A percentile compares a stretch with the other conserved stretches of the same genome.
These are phyloP conservation scores for Denticeps clupeoides DNA, from an alignment of 2,797 vertebrate genomes.

Conservation along the genomic window DNA sequence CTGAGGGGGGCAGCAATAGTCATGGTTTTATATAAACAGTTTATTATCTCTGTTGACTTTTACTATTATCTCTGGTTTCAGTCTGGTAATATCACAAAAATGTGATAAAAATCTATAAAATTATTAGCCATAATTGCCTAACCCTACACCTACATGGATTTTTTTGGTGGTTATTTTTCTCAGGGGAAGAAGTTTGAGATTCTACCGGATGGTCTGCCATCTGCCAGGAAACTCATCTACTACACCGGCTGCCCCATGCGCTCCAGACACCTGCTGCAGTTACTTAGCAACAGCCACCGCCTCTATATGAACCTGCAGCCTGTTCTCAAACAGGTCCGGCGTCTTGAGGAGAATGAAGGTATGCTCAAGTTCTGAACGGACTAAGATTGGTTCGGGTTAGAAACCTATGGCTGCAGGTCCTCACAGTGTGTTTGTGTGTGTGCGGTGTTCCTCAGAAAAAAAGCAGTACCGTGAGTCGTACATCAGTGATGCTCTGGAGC, in stretches of 20 bases:
- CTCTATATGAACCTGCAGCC: constrained; percentile 98
- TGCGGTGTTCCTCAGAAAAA: constrained; percentile 68
- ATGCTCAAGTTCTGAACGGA: no score
- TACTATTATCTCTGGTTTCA: no score
- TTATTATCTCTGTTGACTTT: no score
- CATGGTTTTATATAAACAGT: no score
- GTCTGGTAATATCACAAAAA: no score
- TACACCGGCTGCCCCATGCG: constrained; percentile 89
- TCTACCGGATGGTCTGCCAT: constrained; percentile 88
- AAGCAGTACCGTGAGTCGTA: constrained; percentile 98
- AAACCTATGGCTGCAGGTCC: no score
- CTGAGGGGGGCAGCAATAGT: no score
- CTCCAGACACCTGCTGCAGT: constrained; percentile 88
- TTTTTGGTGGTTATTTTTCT: not conserved
- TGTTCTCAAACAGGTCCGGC: constrained; percentile 84
- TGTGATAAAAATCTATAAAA: no score
- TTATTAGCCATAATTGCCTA: no score
- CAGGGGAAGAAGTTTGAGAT: constrained; percentile 98
- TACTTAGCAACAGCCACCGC: constrained; percentile 93
- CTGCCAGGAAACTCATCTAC: constrained; percentile 89
- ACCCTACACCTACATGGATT: no score
- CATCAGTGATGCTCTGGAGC: constrained; percentile 93
- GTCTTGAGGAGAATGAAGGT: constrained; percentile 94
- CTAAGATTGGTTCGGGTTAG: no score
- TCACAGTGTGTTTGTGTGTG: not conserved